Conservation (phyloP, 2,888 invertebrate species). For the Zaprionus lineosus region DNA sequence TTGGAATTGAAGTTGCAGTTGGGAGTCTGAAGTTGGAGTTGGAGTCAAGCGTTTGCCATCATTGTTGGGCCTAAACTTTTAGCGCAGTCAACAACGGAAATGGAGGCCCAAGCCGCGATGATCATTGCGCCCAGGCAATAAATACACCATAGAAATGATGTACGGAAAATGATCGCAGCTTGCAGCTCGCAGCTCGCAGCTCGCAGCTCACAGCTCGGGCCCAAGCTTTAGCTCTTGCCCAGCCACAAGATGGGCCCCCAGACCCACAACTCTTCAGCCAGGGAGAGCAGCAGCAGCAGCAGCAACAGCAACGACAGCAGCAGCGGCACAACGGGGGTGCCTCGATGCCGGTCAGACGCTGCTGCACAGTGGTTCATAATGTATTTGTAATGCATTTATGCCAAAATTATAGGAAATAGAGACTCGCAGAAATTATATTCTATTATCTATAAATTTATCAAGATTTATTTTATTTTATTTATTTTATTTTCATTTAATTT, state of each 20-base stretch:
- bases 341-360: constrained; percentile 42
- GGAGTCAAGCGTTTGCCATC: constrained; percentile 16
- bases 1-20: too few relatives aligned
- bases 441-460: too few relatives aligned
- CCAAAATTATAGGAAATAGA: too few relatives aligned
- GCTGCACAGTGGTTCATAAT: constrained; percentile 59
- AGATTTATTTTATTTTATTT: too few relatives aligned
- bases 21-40: too few relatives aligned
- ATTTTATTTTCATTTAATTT: too few relatives aligned
- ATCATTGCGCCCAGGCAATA: constrained; percentile 72
- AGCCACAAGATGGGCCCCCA: not conserved
- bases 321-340: constrained; percentile 73
- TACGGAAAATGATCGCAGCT: constrained; percentile 77
- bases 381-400: constrained; percentile 11
- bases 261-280: constrained; percentile 9
- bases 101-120: constrained; percentile 61
- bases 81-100: constrained; percentile 62
- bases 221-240: too few relatives aligned
- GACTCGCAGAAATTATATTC: too few relatives aligned
- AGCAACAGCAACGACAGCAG: constrained; percentile 50
- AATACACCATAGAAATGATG: constrained; percentile 78
- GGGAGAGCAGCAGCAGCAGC: constrained; percentile 45
- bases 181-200: constrained; percentile 49
- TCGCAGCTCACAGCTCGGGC: constrained; percentile 25
- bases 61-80: constrained; percentile 56